Percentiles rank a stretch among this genome's conserved stretches.
phyloP scores from a whole-genome alignment of 1,140 invertebrate genomes.

The Akabosia matsudoensis region DNA sequence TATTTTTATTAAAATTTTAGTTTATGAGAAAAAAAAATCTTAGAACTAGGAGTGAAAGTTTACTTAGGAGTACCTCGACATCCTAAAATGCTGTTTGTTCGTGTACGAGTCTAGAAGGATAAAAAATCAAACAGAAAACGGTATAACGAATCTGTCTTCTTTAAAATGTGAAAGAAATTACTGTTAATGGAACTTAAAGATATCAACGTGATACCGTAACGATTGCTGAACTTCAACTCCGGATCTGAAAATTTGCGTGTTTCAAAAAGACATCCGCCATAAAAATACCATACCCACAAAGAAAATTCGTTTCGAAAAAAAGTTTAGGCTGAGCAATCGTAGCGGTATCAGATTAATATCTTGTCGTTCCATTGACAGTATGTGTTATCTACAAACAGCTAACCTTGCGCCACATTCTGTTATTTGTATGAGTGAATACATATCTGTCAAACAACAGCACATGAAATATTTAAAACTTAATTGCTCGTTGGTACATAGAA shows the following conservation, averaged over 20 bases:
- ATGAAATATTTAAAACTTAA: too few species aligned
- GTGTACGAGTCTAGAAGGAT: constrained; percentile 8
- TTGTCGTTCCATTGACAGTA: not conserved
- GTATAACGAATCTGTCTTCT: not conserved
- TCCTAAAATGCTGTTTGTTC: constrained; percentile 1
- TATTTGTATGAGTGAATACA: constrained; percentile 23
- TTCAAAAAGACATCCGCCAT: too few species aligned
- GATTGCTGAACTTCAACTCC: too few species aligned
- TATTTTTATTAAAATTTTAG: not conserved
- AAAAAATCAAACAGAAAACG: not conserved
- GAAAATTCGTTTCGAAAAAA: too few species aligned
- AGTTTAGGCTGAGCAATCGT: not conserved
- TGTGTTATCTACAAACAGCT: constrained; percentile 37
- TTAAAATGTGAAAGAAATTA: too few species aligned
- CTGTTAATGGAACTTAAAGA: too few species aligned
- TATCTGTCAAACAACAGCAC: constrained; percentile 5
- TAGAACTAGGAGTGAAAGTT: not conserved
- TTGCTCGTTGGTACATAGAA: too few species aligned
- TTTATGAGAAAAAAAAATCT: too few species aligned
- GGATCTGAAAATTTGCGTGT: too few species aligned
- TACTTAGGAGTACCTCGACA: constrained; percentile 3
- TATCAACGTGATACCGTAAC: too few species aligned
- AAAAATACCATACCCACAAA: too few species aligned
- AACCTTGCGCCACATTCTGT: constrained; percentile 71
- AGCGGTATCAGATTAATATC: not conserved